Conservation (phyloP, 2,113 vertebrate species). For the Indri indri region DNA sequence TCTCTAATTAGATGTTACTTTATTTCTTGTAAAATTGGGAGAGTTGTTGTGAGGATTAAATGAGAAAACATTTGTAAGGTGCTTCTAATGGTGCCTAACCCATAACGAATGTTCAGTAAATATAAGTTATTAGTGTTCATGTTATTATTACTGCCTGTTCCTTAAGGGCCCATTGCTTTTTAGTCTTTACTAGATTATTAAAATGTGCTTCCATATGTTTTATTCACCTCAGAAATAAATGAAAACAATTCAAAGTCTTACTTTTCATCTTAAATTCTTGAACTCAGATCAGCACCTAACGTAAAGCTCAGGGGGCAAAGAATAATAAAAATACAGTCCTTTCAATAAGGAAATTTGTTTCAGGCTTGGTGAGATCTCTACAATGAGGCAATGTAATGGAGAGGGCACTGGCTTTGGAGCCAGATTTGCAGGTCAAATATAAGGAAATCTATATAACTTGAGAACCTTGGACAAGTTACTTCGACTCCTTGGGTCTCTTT, state of each 20-base stretch:
- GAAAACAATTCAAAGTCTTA: constrained; percentile 31
- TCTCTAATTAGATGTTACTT: constrained; percentile 16
- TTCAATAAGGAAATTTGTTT: background rate
- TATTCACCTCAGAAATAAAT: background rate
- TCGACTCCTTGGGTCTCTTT: background rate
- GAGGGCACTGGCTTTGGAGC: background rate
- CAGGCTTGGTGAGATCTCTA: background rate
- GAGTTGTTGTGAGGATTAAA: background rate
- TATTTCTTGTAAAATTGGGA: background rate
- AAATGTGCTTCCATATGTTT: constrained; percentile 27
- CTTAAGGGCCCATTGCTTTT: background rate
- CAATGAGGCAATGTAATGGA: background rate
- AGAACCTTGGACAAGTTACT: background rate
- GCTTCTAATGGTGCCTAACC: background rate
- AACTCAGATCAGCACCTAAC: background rate
- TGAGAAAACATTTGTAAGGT: constrained; percentile 44
- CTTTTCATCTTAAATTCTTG: background rate
- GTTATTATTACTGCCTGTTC: background rate
- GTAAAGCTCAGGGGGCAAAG: background rate
- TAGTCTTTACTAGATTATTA: background rate
- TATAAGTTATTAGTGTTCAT: background rate
- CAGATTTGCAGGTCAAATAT: background rate
- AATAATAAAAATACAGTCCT: background rate
- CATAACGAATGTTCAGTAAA: background rate
- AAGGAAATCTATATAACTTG: background rate